A percentile compares a stretch with the other conserved stretches of the same genome.
Evolutionary conservation across 1,140 invertebrate genomes (phyloP).

Genomic region (Marisa cornuarietis): DNA sequence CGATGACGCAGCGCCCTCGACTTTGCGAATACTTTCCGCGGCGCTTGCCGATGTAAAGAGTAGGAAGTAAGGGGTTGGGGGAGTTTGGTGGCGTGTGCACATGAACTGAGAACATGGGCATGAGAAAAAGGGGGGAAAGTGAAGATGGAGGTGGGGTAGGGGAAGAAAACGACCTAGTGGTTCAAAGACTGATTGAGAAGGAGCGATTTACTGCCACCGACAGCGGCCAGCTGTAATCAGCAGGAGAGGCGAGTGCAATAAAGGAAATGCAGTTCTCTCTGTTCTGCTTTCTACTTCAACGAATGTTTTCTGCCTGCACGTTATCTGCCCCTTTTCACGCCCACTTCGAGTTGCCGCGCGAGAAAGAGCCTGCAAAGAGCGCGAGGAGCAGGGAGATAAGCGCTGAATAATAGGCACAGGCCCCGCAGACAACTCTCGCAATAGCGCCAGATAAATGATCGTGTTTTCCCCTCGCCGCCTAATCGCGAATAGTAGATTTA

Average conservation of each 20-base stretch:
- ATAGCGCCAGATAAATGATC: constrained; percentile 23
- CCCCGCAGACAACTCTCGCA: constrained; percentile 17
- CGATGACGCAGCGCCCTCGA: too few relatives aligned
- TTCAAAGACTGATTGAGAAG: background rate
- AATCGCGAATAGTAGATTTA: constrained; percentile 27
- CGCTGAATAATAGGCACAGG: constrained; percentile 24
- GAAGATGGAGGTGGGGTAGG: background rate
- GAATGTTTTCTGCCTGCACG: constrained; percentile 9
- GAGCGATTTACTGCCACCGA: background rate
- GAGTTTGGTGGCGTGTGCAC: background rate
- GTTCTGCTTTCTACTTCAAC: background rate
- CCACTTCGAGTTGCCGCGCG: background rate
- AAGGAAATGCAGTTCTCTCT: constrained; percentile 6
- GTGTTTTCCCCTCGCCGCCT: constrained; percentile 20
- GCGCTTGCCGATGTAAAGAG: too few relatives aligned
- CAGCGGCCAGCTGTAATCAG: background rate
- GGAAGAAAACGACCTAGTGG: background rate
- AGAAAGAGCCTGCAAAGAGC: too few relatives aligned
- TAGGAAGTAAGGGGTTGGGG: too few relatives aligned
- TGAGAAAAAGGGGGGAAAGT: background rate
- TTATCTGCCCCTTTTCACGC: constrained; percentile 12
- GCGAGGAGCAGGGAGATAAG: constrained; percentile 13
- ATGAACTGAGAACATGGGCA: background rate
- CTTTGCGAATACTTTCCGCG: too few relatives aligned
- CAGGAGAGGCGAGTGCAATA: too few relatives aligned